These are phyloP conservation scores for Caenorhabditis sinica DNA, from an alignment of 2,888 invertebrate genomes.

Conservation along the genomic window DNA sequence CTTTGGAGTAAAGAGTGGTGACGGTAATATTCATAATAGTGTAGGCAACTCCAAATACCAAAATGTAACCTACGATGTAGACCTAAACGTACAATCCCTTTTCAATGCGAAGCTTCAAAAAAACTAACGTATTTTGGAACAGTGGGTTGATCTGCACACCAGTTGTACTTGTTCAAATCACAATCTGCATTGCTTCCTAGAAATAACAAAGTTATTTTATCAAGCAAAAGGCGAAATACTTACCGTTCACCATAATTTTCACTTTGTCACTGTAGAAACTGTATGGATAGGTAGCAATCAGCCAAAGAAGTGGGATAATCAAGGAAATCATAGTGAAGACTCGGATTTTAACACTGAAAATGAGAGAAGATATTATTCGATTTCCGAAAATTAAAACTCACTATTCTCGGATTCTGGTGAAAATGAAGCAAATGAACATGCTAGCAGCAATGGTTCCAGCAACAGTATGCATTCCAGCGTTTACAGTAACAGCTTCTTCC, in stretches of 20 bases:
- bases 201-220: not conserved
- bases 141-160: slow-evolving; percentile 60
- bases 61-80: slow-evolving; percentile 62
- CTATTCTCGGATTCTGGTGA: slow-evolving; percentile 54
- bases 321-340: slow-evolving; percentile 42
- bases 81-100: slow-evolving; percentile 22
- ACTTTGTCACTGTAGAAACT: slow-evolving; percentile 52
- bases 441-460: slow-evolving; percentile 62
- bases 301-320: slow-evolving; percentile 39
- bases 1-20: slow-evolving; percentile 68
- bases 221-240: not conserved
- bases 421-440: slow-evolving; percentile 68
- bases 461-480: slow-evolving; percentile 62
- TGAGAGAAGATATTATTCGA: too few species aligned
- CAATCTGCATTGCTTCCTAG: slow-evolving; percentile 63
- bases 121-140: slow-evolving; percentile 49
- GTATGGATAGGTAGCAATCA: slow-evolving; percentile 53
- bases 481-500: slow-evolving; percentile 64
- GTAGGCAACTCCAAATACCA: slow-evolving; percentile 67
- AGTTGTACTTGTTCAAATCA: slow-evolving; percentile 61
- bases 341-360: slow-evolving; percentile 53
- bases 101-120: not conserved
- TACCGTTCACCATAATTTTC: slow-evolving; percentile 41
- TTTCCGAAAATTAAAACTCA: slow-evolving; percentile 27
- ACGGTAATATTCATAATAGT: slow-evolving; percentile 69